Evolutionary conservation across 2,797 vertebrate genomes (phyloP), one percentile per base, ranked within the genome.

Genomic region (Rhinatrema bivittatum): DNA sequence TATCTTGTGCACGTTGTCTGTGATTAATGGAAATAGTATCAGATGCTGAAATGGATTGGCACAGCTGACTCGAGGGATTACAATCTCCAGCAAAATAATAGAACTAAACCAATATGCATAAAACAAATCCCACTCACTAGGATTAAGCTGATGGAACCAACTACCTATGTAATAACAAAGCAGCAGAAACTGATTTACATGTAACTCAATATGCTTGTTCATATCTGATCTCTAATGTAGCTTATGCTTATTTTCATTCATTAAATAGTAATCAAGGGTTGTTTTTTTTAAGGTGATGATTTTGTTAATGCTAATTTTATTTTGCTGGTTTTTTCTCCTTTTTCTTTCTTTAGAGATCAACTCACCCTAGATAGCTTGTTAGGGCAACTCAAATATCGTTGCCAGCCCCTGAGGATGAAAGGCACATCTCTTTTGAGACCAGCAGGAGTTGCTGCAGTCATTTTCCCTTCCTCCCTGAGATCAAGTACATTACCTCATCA

Each of bases 81-180:
- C 46, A 68, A 56, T 69, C 63, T 78, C 66, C 56, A 74, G 72
- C 67, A 78, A 72, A 68, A 57, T 79, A 83, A 82, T 74, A 78
- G 73, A 85, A 79, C 60, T 74, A 69, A 75, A 31, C 49, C 74
- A 79, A 76, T 84, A 78, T 81, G 76, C 80, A 84, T 85, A 82
- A 82, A 78, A 70, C 70, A 80, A 76, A 82, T 74, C 60, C 17
- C 50, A 63, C 65, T 60, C 49, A 42, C 58, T 53, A 48, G 72
- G 70, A 62, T 69, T 69, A 43, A 62, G 62, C 60, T 71, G 72
- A 72, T 15, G 65, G 68, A 80, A 72, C 66, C 76, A 85, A 81
- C 76, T 79, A 79, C 68, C 74, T 85, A 72, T 83, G 70, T 85
- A 76, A 82, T 79, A 81, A 79, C 55, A 56, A 71, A 70, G 71